Base-by-base conservation (phyloP, 2,113 vertebrate species). In the Tympanuchus pallidicinctus region DNA sequence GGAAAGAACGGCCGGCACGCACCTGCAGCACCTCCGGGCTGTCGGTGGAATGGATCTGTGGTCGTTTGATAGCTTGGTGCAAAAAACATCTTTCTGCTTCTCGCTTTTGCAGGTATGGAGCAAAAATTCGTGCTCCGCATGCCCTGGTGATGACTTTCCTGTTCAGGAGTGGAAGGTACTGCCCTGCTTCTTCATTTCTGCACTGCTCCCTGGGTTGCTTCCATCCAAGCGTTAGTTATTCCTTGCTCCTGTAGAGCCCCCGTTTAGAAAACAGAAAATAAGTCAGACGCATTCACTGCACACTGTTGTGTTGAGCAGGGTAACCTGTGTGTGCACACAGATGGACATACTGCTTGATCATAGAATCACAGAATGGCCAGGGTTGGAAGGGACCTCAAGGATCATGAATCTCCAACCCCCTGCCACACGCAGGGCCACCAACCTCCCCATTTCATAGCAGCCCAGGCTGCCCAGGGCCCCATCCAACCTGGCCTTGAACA, bases 101-200 rank as follows among this genome's bases (percentile, higher is more conserved):
- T 93, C 20, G 3, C 59, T 52, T 89, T 82, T 82, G 6, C 85
- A 99, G 99, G 48, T 99, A 99, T 48, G 99, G 99, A 92, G 99
- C 97, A 38, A 99, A 99, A 97, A 98, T 99, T 82, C 97, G 99
- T 85, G 99, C 99, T 48, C 99, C 99, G 0, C 99, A 99, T 3
- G 99, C 99, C 18, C 95, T 99, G 89, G 99, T 99, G 78, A 99
- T 99, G 99, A 99, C 99, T n/a, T 99, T 99, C 94, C 98, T 99
- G 6, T 99, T 99, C 97, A 98, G 97, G 96, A 98, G 94, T 85
- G 99, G 99, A 97, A 99, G 99, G 99, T 99, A 98, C 2, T 1
- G 43, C 16, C 43, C 45, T 3, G 2, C 16, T 67, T 20, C 19
- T 65, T 18, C 17, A 19, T 21, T 65, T n/a, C 20, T 76, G 7